phyloP scores from a whole-genome alignment of 2,113 vertebrate genomes.

The Gambusia affinis region DNA sequence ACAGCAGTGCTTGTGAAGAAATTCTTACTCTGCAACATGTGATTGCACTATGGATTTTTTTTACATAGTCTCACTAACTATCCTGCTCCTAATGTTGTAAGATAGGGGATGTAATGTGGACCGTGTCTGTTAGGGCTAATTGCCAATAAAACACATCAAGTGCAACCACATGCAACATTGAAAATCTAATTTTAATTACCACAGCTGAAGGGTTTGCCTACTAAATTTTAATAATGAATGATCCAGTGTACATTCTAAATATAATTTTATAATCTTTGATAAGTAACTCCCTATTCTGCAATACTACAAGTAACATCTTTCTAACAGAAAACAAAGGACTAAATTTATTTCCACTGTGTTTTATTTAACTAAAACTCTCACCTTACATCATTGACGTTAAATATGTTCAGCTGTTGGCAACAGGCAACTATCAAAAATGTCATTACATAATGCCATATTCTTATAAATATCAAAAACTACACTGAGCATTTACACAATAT shows the following conservation, averaged over 20 bases:
- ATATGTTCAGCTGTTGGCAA: too few species aligned
- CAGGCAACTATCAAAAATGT: too few species aligned
- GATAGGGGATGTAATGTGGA: slow-evolving; percentile 4
- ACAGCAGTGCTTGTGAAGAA: slow-evolving; percentile 16
- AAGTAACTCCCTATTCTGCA: not conserved
- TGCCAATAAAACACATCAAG: not conserved
- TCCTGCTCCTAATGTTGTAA: not conserved
- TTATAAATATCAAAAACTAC: too few species aligned
- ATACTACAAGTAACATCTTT: not conserved
- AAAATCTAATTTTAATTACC: slow-evolving; percentile 2
- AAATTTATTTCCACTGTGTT: too few species aligned
- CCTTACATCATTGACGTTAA: too few species aligned
- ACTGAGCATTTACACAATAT: too few species aligned
- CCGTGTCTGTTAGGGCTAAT: not conserved
- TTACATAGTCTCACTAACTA: slow-evolving; percentile 1
- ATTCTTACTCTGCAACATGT: slow-evolving; percentile 26
- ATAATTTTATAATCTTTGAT: not conserved
- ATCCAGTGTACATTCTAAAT: not conserved
- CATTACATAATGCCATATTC: too few species aligned
- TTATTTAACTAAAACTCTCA: too few species aligned
- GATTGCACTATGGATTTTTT: slow-evolving; percentile 30
- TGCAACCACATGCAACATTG: not conserved
- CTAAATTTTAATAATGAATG: not conserved
- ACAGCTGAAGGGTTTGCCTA: not conserved
- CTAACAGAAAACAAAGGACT: too few species aligned